Evolutionary conservation across 1,140 invertebrate genomes (phyloP).

Genomic region (Macrosteles quadrilineatus): DNA sequence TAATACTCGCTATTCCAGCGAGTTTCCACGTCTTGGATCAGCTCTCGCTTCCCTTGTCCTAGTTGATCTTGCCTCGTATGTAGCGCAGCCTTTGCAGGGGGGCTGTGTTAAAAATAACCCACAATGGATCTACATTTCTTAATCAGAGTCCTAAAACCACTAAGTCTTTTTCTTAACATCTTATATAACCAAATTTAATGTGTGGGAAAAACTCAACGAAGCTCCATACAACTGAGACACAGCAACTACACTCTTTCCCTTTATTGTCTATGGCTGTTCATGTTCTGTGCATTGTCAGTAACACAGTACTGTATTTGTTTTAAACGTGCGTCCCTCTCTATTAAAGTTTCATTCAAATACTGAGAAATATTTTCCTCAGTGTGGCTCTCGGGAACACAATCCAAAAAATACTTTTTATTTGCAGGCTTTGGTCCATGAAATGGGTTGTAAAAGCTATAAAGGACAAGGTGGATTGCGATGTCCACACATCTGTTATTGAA

Average conservation of each 20-base stretch:
- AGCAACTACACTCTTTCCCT: no score
- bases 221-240: no score
- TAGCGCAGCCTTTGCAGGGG: conserved; percentile 20
- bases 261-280: not conserved
- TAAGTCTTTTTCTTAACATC: not conserved
- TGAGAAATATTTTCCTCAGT: not conserved
- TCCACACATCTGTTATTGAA: not conserved
- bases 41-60: conserved; percentile 9
- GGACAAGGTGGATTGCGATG: not conserved
- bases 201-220: not conserved
- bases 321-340: not conserved
- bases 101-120: conserved; percentile 22
- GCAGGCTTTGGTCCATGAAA: not conserved
- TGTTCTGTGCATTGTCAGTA: not conserved
- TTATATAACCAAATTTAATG: not conserved
- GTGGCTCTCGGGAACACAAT: not conserved
- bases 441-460: not conserved
- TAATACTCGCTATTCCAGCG: conserved; percentile 30
- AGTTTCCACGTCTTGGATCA: conserved; percentile 28
- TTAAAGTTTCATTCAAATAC: not conserved
- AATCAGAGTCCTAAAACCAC: not conserved
- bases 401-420: not conserved
- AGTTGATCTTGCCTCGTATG: conserved; percentile 28
- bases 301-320: not conserved
- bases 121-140: not conserved